Evolutionary conservation across 2,113 vertebrate genomes (phyloP).

Genomic region (Pampusana beccarii): DNA sequence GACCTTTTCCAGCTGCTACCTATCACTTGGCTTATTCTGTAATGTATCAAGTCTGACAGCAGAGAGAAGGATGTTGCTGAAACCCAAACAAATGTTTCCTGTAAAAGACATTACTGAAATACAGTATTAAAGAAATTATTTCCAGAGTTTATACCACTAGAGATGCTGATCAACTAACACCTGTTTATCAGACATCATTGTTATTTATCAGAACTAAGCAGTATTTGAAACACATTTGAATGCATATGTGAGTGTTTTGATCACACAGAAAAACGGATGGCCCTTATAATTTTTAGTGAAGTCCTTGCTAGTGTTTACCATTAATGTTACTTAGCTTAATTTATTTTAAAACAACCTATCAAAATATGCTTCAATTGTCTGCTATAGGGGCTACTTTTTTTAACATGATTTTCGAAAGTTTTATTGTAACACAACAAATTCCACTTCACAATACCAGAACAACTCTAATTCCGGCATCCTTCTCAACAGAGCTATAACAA

Average conservation of each 20-base stretch:
- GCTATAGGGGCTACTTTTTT: background rate
- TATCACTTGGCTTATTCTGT: background rate
- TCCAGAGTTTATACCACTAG: background rate
- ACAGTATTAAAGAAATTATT: background rate
- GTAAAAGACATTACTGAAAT: background rate
- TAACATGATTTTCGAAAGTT: background rate
- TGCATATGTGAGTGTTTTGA: rapidly evolving
- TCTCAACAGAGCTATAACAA: background rate
- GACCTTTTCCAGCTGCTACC: background rate
- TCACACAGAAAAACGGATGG: background rate
- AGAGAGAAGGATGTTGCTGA: background rate
- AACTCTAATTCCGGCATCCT: background rate
- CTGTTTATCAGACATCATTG: background rate
- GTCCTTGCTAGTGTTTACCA: background rate
- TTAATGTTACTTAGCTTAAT: background rate
- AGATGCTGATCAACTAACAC: background rate
- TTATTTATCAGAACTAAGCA: background rate
- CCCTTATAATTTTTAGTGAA: background rate
- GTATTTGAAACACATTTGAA: background rate
- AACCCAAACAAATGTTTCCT: background rate
- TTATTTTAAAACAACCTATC: background rate
- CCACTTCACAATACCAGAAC: background rate
- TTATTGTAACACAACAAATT: background rate
- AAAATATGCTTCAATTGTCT: background rate
- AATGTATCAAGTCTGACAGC: background rate